Evolutionary conservation across 2,797 vertebrate species (phyloP).

Genomic region (Anolis apletophallus): DNA sequence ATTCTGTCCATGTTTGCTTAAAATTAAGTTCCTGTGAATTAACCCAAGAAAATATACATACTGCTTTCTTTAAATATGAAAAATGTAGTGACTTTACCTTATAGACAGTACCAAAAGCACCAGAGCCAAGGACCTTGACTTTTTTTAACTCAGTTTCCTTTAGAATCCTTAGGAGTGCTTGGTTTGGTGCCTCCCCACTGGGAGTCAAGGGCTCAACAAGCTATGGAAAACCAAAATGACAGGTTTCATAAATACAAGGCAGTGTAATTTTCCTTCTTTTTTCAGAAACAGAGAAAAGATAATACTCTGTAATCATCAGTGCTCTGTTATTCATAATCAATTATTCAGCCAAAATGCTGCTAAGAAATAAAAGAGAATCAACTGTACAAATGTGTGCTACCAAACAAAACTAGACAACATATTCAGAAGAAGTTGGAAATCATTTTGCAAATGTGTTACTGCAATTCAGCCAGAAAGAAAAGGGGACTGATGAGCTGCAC

Average conservation of each 20-base stretch:
- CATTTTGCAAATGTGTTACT: slow-evolving; percentile 25
- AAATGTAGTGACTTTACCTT: slow-evolving; percentile 82
- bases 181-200: slow-evolving; percentile 96
- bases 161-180: slow-evolving; percentile 94
- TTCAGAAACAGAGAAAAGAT: slow-evolving; percentile 28
- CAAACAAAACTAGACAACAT: not conserved
- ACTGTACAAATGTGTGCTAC: not conserved
- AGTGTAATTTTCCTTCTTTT: slow-evolving; percentile 5
- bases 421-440: slow-evolving; percentile 19
- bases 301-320: slow-evolving; percentile 10
- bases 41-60: not conserved
- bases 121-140: slow-evolving; percentile 95
- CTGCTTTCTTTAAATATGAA: not conserved
- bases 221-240: slow-evolving; percentile 71
- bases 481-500: not conserved
- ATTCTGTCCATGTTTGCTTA: not conserved
- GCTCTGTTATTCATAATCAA: slow-evolving; percentile 12
- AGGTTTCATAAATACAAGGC: not conserved
- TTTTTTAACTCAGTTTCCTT: slow-evolving; percentile 98
- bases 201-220: slow-evolving; percentile 96
- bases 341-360: not conserved
- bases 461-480: slow-evolving; percentile 29
- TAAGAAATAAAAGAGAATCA: not conserved
- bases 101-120: slow-evolving; percentile 97
- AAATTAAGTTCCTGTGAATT: not conserved